Evolutionary conservation across 2,888 invertebrate species (phyloP), one percentile per base, ranked within the genome.

Genomic region (Brenthis hecate): DNA sequence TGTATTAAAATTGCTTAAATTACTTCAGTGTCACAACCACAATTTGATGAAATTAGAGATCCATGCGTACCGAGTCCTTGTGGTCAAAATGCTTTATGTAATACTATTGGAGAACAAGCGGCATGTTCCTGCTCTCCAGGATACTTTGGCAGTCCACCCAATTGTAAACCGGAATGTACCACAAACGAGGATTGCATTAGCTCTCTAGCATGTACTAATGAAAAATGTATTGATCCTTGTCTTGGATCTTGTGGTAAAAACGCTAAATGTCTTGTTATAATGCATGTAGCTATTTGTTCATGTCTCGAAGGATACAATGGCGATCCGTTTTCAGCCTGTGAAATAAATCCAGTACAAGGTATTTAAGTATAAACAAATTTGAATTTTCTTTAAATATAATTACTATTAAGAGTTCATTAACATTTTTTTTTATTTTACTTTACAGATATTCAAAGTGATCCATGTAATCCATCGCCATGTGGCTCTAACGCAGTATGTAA

Each of bases 401-500:
- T 13, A 16, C 23, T 8, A 32, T 16, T 19, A 11, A 13, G 13
- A 56, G n/a, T n/a, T 16, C 13, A 32, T 57, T 4, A 19, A 36
- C 53, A 51, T 43, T 43, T 43, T 43, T 43, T 36, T 36, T 19
- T 56, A 50, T 23, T 56, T 50, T 14, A 62, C 56, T 71, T 77
- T 77, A 54, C 76, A 79, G 89, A 87, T 66, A 69, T 74, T 65
- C 85, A 88, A 47, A 75, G 81, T 56, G 94, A 96, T 83, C 94
- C 94, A 23, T 96, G 96, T 77, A 93, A 94, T 81, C 94, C 94
- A 57, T 94, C 94, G 47, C 95, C 95, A 3, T 96, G 96, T 84
- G 95, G 97, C n/a, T 87, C 96, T 13, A 97, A 97, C 83, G 94
- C 97, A 2, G 89, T 94, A 77, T 97, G 97, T 81, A 78, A 87